Conservation (phyloP, 2,888 invertebrate genomes). For the Lutraria lutraria region DNA sequence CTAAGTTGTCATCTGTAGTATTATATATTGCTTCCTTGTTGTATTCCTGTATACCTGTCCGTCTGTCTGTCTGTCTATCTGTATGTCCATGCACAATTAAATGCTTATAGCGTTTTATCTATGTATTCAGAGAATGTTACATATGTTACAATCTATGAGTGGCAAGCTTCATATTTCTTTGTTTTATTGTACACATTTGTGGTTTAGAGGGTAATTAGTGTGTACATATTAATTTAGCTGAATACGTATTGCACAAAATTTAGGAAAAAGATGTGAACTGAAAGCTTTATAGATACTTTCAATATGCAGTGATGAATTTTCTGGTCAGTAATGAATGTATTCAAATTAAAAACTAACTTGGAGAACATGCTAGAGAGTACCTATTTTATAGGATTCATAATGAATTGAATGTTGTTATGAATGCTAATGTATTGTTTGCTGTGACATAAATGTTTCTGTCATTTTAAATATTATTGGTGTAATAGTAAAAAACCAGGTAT, state of each 20-base stretch:
- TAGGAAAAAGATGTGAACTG: constrained; percentile 39
- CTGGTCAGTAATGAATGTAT: no score
- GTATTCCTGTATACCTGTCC: neutral
- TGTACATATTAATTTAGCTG: neutral
- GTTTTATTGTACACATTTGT: neutral
- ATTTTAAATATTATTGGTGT: neutral
- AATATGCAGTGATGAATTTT: neutral
- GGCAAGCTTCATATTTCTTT: constrained; percentile 17
- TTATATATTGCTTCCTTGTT: neutral
- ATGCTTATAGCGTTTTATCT: neutral
- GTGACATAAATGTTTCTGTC: neutral
- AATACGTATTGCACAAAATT: constrained; percentile 14
- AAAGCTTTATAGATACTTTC: neutral
- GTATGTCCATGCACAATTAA: neutral
- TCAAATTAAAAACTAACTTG: no score
- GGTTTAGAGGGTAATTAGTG: neutral
- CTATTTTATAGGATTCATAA: neutral
- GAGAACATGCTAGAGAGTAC: neutral
- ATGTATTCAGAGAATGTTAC: constrained; percentile 14
- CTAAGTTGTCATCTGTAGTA: no score
- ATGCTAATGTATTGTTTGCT: neutral
- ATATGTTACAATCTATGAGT: constrained; percentile 12
- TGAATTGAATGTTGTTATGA: neutral
- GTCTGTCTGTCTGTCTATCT: neutral
- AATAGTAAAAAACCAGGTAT: neutral